Evolutionary conservation across 2,797 vertebrate species (phyloP), one percentile per base, ranked within the genome.

Genomic region (Liasis olivaceus): DNA sequence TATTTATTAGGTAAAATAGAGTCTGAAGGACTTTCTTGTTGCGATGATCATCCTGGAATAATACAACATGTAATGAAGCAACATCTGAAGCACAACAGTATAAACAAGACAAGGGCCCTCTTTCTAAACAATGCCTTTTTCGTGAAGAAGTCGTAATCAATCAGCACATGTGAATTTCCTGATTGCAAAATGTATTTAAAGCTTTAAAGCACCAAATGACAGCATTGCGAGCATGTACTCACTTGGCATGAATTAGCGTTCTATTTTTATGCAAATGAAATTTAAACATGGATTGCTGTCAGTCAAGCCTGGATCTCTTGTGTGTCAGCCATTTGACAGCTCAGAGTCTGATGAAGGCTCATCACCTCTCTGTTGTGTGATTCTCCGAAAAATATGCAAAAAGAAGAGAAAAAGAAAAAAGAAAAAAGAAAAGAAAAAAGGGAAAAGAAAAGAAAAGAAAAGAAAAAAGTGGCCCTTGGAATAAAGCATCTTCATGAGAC

Each of bases 231-330:
- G 63, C 88, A 59, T 94, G 94, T 93, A 66, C 36, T 90, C 36
- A 63, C 62, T 91, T 42, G 86, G 87, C 59, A 28, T 47, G 62
- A 95, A 94, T 95, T 92, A 96, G 26, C 8, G 15, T 64, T 26
- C 2, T 54, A 92, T 95, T 96, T 94, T 95, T 91, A 95, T 95
- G 91, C 85, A 94, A 93, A 94, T 94, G 0, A 60, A 0, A 85
- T 1, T 58, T 28, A 13, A 84, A 36, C 14, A 26, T 36, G 0
- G 26, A 60, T 93, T 89, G 92, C 90, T 92, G 58, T 95, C 93
- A 89, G 86, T 94, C 62, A 64, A 92, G 69, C 36, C 22, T 3
- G 4, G 3, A 84, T 91, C 86, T 92, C 91, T 91, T 90, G 66
- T 94, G 89, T 89, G 62, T 20, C 2, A 36, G 88, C 87, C 89